Conservation (phyloP, 2,888 invertebrate species). For the Bombylius major region DNA sequence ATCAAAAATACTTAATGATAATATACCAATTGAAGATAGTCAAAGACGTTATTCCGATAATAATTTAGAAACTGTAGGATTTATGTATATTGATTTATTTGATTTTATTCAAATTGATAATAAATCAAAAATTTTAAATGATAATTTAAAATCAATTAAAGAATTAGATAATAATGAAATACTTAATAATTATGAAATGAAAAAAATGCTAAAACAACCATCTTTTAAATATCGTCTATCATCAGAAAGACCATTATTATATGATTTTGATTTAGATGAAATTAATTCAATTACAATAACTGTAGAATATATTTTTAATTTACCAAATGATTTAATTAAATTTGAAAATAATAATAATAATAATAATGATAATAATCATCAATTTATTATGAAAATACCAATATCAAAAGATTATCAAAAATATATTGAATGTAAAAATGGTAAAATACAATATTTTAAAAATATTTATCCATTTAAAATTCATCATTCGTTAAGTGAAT, state of each 20-base stretch:
- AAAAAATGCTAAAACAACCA: not conserved
- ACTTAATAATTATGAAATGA: not conserved
- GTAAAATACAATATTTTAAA: not conserved
- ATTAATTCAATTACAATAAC: constrained; percentile 1
- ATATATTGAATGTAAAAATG: not conserved
- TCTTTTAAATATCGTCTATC: constrained; percentile 4
- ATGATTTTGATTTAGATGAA: not conserved
- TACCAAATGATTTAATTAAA: not conserved
- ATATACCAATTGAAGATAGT: too few species aligned
- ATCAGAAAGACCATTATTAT: constrained; percentile 1
- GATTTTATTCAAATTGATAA: not conserved
- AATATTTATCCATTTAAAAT: not conserved
- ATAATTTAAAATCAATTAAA: not conserved
- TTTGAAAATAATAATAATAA: not conserved
- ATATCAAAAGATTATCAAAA: not conserved
- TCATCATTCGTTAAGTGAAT: not conserved
- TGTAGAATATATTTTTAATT: constrained; percentile 1
- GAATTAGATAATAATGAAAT: not conserved
- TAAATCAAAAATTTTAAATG: not conserved
- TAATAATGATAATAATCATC: too few species aligned
- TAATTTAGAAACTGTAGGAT: not conserved
- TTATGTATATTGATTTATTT: not conserved
- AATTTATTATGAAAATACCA: not conserved
- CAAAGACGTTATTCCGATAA: not conserved
- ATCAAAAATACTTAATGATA: not conserved